Percentiles rank a stretch among this genome's conserved stretches.
Evolutionary conservation across 2,113 vertebrate species (phyloP).

Genomic region (Poeciliopsis turrubarensis): DNA sequence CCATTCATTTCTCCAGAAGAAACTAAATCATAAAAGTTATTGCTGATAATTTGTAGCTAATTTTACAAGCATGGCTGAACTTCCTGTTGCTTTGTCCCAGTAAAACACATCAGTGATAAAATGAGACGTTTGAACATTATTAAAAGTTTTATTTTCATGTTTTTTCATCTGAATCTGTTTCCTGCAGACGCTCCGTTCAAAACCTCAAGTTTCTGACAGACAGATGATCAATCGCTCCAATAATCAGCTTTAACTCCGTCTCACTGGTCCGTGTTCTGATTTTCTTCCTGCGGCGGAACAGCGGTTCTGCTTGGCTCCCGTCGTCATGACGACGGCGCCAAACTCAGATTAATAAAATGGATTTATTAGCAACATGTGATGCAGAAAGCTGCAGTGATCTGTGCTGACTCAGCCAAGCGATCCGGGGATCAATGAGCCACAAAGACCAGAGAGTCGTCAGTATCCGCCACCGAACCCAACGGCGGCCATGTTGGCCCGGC

Average conservation of each 20-base stretch:
- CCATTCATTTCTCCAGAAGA: too few species aligned
- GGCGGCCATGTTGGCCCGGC: too few species aligned
- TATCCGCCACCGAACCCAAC: not conserved
- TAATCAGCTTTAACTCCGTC: constrained; percentile 55
- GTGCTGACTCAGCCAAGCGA: not conserved
- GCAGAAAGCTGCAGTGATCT: not conserved
- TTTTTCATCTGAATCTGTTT: not conserved
- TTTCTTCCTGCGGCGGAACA: not conserved
- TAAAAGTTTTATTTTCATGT: not conserved
- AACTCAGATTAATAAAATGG: not conserved
- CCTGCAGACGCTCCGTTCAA: constrained; percentile 37
- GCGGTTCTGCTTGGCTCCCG: not conserved
- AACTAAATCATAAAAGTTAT: too few species aligned
- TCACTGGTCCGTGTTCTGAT: constrained; percentile 44
- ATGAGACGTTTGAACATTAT: too few species aligned
- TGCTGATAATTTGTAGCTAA: too few species aligned
- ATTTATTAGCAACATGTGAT: constrained; percentile 1
- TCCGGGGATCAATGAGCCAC: not conserved
- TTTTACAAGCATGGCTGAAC: too few species aligned
- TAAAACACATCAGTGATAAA: too few species aligned
- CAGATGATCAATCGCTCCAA: constrained; percentile 53
- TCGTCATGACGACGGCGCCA: not conserved
- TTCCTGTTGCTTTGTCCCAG: too few species aligned
- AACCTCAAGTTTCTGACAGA: constrained; percentile 41
- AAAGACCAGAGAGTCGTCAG: not conserved